Base-by-base conservation (phyloP, 2,888 invertebrate genomes). In the Rhingia rostrata region DNA sequence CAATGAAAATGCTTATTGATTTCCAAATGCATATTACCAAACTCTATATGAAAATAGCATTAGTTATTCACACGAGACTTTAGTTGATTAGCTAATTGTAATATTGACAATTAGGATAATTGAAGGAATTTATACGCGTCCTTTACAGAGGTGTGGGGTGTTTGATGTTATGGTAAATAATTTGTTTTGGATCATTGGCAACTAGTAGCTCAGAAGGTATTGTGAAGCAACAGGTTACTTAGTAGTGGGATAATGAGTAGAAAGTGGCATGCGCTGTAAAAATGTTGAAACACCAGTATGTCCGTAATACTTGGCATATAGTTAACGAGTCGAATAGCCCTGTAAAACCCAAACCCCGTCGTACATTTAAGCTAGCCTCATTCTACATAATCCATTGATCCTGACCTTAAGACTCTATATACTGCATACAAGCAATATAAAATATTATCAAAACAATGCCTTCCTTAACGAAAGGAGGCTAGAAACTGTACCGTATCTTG, bases 31-130 rank as follows among this genome's bases (percentile, higher is more conserved):
- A 45, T 43, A 49, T 67, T 67, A 72, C 33, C 32, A 30, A 53
- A 60, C 70, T 82, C 64, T 53, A 77, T 82, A 35, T 12, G 58
- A 30, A 41, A 45, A n/a, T 58, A 12, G 7, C 41, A 83, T 83
- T 37, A 73, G 22, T 64, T 69, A 83, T 83, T 83, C 73, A 78
- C 67, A 64, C 67, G 73, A 32, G 79, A 74, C 43, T 67, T 54
- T 37, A 14, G 64, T 66, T 79, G 60, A 83, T 79, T 79, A 79
- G 69, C 45, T 73, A 79, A 69, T 83, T 73, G 63, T 69, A 51
- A 58, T 74, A 67, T 58, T 74, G 67, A 45, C 79, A 79, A 79
- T 83, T 73, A 58, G 53, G 51, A 51, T 73, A 73, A 79, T 83
- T 83, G 73, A 74, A 74, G 78, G 69, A 43, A 41, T n/a, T 10